These are phyloP conservation scores for Apodemus agrarius DNA, from an alignment of 2,797 vertebrate species.

Conservation along the genomic window DNA sequence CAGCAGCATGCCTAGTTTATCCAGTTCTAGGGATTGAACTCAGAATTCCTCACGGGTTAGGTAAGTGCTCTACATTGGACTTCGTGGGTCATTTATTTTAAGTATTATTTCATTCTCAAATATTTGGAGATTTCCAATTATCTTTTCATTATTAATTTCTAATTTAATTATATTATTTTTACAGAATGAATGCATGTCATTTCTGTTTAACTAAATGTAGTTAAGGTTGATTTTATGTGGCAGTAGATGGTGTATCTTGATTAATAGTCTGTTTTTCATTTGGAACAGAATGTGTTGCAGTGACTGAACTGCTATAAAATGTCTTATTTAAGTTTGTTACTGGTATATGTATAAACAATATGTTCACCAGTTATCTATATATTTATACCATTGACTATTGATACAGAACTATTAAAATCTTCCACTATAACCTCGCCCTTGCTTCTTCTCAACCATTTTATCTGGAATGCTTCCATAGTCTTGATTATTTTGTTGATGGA, in stretches of 20 bases:
- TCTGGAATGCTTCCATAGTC: not conserved
- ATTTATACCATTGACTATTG: not conserved
- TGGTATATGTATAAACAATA: not conserved
- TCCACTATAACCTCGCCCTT: not conserved
- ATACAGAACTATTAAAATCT: not conserved
- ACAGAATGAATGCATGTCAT: not conserved
- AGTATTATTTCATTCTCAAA: not conserved
- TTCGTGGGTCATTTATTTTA: not conserved
- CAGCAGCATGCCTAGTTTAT: not conserved
- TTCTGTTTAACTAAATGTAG: not conserved
- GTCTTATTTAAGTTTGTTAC: not conserved
- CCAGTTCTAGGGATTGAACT: not conserved
- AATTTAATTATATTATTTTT: not conserved
- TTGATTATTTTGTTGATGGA: not conserved
- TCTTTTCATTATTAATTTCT: constrained; percentile 1
- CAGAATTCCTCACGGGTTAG: not conserved
- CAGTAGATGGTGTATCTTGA: not conserved
- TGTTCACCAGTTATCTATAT: constrained; percentile 14
- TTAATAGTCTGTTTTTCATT: not conserved
- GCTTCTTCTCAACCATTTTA: not conserved
- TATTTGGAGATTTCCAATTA: not conserved
- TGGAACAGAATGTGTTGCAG: not conserved
- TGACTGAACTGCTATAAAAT: not conserved
- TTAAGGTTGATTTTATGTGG: not conserved
- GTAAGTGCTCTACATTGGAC: not conserved